phyloP scores from a whole-genome alignment of 2,888 invertebrate genomes.

The Nomada ferruginata region DNA sequence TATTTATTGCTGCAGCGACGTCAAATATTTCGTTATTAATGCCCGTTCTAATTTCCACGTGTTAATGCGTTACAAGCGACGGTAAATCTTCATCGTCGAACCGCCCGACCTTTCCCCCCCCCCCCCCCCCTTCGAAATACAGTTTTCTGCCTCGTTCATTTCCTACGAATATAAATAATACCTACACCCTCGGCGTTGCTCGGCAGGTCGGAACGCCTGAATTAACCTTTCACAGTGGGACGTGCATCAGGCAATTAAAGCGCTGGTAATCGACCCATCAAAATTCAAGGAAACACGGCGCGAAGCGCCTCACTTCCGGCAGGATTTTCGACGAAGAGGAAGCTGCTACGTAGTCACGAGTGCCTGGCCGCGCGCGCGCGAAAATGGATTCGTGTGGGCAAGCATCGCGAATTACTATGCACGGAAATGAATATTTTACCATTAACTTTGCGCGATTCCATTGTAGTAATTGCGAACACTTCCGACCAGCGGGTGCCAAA shows the following conservation, averaged over 20 bases:
- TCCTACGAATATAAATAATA: not conserved
- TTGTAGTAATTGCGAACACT: conserved; percentile 81
- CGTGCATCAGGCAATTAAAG: conserved; percentile 20
- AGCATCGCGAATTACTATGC: conserved; percentile 53
- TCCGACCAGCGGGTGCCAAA: conserved; percentile 81
- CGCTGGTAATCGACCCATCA: conserved; percentile 57
- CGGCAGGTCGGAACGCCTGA: conserved; percentile 7
- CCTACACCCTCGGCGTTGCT: not conserved
- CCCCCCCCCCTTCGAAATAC: not conserved
- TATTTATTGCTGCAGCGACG: conserved; percentile 45
- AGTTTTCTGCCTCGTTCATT: not conserved
- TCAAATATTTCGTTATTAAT: conserved; percentile 49
- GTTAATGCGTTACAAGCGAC: not conserved
- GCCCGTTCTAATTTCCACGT: conserved; percentile 14
- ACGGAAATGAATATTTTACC: conserved; percentile 79
- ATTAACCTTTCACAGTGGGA: conserved; percentile 18
- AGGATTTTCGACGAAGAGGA: conserved; percentile 40
- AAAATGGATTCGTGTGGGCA: conserved; percentile 39
- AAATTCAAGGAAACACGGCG: conserved; percentile 55
- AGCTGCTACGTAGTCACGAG: conserved; percentile 32
- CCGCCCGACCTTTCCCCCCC: not conserved
- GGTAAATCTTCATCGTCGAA: conserved; percentile 19
- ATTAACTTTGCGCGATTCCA: conserved; percentile 79
- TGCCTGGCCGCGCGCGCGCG: conserved; percentile 8
- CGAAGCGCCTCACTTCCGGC: conserved; percentile 46